Evolutionary conservation across 1,140 invertebrate species (phyloP), one percentile per base, ranked within the genome.

Genomic region (Drosophila subpulchrella): DNA sequence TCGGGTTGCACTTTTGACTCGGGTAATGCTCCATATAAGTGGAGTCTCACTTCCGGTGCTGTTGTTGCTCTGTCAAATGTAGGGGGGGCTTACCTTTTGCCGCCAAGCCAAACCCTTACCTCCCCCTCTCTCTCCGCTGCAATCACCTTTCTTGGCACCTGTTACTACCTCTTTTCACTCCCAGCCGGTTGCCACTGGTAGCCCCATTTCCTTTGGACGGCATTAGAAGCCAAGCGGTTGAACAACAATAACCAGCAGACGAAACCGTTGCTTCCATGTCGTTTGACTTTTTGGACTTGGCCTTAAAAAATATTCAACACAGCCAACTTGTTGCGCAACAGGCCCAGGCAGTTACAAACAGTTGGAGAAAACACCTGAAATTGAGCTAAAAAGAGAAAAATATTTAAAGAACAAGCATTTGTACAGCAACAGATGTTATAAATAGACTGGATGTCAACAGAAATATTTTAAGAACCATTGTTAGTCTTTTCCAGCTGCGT

Each of bases 181-280:
- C 38, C 51, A 59, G 70, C 57, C 42, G 59, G 58, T 63, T 78
- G 81, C 48, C 48, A 84, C 57, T 84, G 65, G 63, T 84, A 70
- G 81, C 81, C 81, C 72, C 81, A 84, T 84, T 84, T 84, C 81
- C 81, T 60, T 46, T 61, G 36, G 72, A 79, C 76, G 79, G 81
- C 76, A 84, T 84, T 84, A 80, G 61, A 80, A 80, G 81, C 84
- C 72, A 84, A 84, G 81, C 72, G 61, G 78, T 76, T 76, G 70
- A 63, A 47, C 68, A 65, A 56, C 47, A 65, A 38, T 12, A 58
- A 55, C 10, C 57, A 51, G 48, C 47, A 60, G 71, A 60, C 47
- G 50, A 56, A 53, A 39, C 54, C 61, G 50, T 56, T 53, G 59
- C 44, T 48, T 53, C 60, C 67, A 70, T 47, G 62, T 54, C 20